These are phyloP conservation scores for Asobara japonica DNA, from an alignment of 1,140 invertebrate species.

Conservation along the genomic window DNA sequence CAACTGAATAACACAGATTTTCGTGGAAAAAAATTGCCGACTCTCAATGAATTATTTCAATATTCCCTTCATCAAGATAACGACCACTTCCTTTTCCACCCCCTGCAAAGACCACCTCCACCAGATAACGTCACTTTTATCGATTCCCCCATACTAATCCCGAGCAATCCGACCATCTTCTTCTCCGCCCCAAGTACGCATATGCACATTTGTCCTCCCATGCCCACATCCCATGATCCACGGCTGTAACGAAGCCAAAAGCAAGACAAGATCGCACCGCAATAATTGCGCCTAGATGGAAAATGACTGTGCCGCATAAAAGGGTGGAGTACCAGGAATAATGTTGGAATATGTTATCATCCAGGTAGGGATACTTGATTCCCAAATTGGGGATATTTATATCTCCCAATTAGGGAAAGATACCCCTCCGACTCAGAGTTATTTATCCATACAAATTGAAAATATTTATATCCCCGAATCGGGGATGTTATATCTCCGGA, in stretches of 20 bases:
- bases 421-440: too few relatives aligned
- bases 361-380: too few relatives aligned
- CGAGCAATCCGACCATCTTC: background rate
- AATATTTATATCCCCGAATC: too few relatives aligned
- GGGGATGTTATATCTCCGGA: too few relatives aligned
- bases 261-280: slow-evolving; percentile 48
- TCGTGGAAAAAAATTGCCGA: too few relatives aligned
- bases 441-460: too few relatives aligned
- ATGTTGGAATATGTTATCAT: too few relatives aligned
- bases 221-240: background rate
- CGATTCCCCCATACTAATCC: background rate
- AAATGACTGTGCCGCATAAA: slow-evolving; percentile 39
- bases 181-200: background rate
- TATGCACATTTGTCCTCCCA: background rate
- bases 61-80: background rate
- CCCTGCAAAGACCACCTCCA: background rate
- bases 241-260: slow-evolving; percentile 23
- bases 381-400: too few relatives aligned
- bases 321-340: too few relatives aligned
- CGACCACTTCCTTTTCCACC: background rate
- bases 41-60: too few relatives aligned
- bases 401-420: too few relatives aligned
- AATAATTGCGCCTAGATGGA: slow-evolving; percentile 55
- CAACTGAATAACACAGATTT: too few relatives aligned
- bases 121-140: background rate